Evolutionary conservation across 2,888 invertebrate genomes (phyloP), one percentile per base, ranked within the genome.

Genomic region (Leptodirus hochenwartii): DNA sequence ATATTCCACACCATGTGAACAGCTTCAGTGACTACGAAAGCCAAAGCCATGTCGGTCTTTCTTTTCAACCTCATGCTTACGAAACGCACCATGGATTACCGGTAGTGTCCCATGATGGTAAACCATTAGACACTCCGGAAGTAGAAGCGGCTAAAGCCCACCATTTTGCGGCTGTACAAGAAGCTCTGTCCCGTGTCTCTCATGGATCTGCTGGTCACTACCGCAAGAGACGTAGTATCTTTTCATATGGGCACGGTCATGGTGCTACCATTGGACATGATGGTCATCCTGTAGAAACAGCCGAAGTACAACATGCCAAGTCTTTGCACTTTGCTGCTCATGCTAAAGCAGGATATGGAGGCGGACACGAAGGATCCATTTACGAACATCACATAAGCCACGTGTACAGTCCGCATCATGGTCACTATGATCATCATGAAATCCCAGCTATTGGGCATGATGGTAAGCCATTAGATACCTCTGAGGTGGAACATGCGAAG

Each of bases 101-200:
- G 16, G 49, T 49, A 2, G 40, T 53, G 31, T 64, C 62, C 33
- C 59, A 54, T 30, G 62, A 64, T 42, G 64, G 64, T 10, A 63
- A 64, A 40, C 65, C 66, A 31, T 58, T 63, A 29, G 65, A 64
- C 43, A 63, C 64, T 39, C 65, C 64, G 22, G 66, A 66, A 43
- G 67, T 67, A 33, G 64, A 66, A 31, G 62, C 62, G 38, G 67
- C 66, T 32, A 64, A 62, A 41, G 64, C 65, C 39, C 59, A 61
- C 34, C 67, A 68, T 47, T 59, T 65, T 37, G 64, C 65, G 38
- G 64, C 65, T 33, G 57, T 65, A 37, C 48, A 52, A 34, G 52
- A 58, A 39, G 51, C 52, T 33, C 50, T 48, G 37, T 46, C 56
- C 34, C 55, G 60, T 37, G 59, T 47, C 50, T 58, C 43, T 22